Evolutionary conservation across 2,888 invertebrate genomes (phyloP).

Genomic region (Pilophorus perplexus): DNA sequence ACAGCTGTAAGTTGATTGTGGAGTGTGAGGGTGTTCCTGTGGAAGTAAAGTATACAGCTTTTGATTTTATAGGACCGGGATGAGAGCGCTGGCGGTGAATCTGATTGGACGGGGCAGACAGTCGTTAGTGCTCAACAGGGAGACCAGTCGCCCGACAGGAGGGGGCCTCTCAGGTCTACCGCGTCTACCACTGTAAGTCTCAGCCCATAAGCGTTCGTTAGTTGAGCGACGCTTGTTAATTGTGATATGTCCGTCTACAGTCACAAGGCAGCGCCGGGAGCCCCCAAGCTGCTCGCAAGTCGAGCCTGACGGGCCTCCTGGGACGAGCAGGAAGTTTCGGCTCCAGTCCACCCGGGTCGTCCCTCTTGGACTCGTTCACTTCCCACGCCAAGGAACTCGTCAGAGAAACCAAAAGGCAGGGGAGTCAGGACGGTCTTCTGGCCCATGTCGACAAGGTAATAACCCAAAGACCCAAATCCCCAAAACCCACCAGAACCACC

Average conservation of each 20-base stretch:
- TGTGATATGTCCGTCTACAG: no score
- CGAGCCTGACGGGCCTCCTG: slow-evolving; percentile 58
- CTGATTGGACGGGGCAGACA: slow-evolving; percentile 59
- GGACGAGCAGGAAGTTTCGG: slow-evolving; percentile 48
- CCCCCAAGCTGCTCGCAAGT: slow-evolving; percentile 59
- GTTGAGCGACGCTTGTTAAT: background rate
- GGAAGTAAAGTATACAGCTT: background rate
- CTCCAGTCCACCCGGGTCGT: slow-evolving; percentile 61
- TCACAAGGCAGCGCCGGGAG: slow-evolving; percentile 47
- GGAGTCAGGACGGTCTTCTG: slow-evolving; percentile 82
- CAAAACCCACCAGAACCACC: no score
- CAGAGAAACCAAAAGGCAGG: slow-evolving; percentile 80
- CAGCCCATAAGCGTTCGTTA: no score
- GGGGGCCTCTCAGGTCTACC: slow-evolving; percentile 25
- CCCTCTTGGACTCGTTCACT: slow-evolving; percentile 82
- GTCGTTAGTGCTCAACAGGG: slow-evolving; percentile 44
- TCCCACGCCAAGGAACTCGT: slow-evolving; percentile 86
- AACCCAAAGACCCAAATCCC: no score
- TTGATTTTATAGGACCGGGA: slow-evolving; percentile 54
- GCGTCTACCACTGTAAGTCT: background rate
- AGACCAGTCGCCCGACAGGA: slow-evolving; percentile 19
- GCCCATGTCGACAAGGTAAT: slow-evolving; percentile 87
- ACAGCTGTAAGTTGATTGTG: slow-evolving; percentile 30
- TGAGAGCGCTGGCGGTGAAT: slow-evolving; percentile 66
- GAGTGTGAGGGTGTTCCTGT: background rate